Evolutionary conservation across 2,888 invertebrate species (phyloP), one percentile per base, ranked within the genome.

Genomic region (Chalcosyrphus nemorum): DNA sequence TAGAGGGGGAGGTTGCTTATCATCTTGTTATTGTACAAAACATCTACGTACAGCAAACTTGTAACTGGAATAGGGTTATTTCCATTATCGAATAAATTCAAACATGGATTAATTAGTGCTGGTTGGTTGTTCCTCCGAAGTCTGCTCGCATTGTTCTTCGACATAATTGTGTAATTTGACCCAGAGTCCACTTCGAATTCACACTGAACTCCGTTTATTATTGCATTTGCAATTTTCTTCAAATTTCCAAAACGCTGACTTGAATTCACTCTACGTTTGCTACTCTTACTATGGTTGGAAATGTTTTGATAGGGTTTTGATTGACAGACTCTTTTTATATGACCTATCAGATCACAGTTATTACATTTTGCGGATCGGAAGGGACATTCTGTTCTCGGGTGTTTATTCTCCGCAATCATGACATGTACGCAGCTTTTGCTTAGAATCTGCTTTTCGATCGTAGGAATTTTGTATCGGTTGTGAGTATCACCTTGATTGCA

Each of bases 241-340:
- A 41, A 15, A 41, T 41, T 41, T 17, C 41, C 6, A 17, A 41
- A 15, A 41, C n/a, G 41, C 6, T 41, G 41, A 41, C 5, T 41
- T 17, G 41, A 41, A 41, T 41, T 41, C 0, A 41, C 41, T 41
- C 41, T 15, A 41, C 41, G 17, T 35, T 3, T 35, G 35, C n/a
- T 35, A 35, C 35, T 35, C 35, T 35, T 35, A 2, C 5, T 35
- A 27, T 29, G 2, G 19, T 35, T 54, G 4, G 54, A 17, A 4
- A 3, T 0, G 4, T 6, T 19, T 32, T 17, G 9, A 7, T 32
- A 32, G 0, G 9, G 17, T 21, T 45, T 45, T 4, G 59, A 43
- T 61, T 43, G 59, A 21, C 59, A 59, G 4, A 54, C 41, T 27
- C 35, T 57, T 11, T 43, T 24, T 2, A 59, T 41, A 15, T 59